A percentile compares a stretch with the other conserved stretches of the same genome.
These are phyloP conservation scores for Basileuterus tristriatus DNA, from an alignment of 2,797 vertebrate genomes.

Conservation along the genomic window DNA sequence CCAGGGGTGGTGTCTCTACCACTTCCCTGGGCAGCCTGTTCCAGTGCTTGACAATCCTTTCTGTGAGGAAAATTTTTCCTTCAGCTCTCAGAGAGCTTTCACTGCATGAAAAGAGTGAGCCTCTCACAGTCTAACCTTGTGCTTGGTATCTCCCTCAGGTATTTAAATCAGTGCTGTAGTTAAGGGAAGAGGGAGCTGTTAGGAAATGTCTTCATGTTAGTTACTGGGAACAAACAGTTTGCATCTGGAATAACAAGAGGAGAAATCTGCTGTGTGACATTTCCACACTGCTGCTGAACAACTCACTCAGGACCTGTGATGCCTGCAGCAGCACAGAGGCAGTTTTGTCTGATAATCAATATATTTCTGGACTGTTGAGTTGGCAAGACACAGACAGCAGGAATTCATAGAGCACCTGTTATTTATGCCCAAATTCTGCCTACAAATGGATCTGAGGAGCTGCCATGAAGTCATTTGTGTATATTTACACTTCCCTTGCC, in stretches of 20 bases:
- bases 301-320: neutral
- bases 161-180: neutral
- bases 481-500: neutral
- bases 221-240: neutral
- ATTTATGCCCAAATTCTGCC: neutral
- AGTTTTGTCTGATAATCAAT: neutral
- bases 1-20: neutral
- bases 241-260: neutral
- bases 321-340: neutral
- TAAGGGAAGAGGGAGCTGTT: neutral
- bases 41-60: neutral
- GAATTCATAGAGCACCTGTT: neutral
- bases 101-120: accelerated
- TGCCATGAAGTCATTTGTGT: neutral
- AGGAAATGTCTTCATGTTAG: neutral
- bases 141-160: neutral
- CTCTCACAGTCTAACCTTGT: neutral
- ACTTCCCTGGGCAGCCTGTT: neutral
- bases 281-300: neutral
- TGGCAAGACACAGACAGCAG: neutral
- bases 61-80: neutral
- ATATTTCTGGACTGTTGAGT: neutral
- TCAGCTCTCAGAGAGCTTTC: neutral
- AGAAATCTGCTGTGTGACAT: neutral
- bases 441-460: neutral